A percentile compares a stretch with the other conserved stretches of the same genome.
phyloP scores from a whole-genome alignment of 1,140 invertebrate genomes.

The Drosophila takahashii region DNA sequence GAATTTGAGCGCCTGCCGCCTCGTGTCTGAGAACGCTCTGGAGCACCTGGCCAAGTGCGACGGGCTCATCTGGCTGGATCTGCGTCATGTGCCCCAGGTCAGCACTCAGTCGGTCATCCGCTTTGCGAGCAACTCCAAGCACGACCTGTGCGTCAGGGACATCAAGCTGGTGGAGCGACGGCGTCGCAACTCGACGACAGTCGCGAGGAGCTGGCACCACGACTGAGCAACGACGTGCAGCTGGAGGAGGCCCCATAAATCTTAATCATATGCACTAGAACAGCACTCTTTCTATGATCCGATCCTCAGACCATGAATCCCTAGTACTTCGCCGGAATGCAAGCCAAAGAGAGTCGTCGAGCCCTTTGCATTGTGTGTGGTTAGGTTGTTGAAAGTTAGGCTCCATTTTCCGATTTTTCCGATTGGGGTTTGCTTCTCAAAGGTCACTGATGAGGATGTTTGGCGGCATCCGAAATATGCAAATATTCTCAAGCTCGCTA shows the following conservation, averaged over 20 bases:
- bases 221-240: slow-evolving; percentile 49
- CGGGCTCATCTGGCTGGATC: slow-evolving; percentile 88
- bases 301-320: slow-evolving; percentile 2
- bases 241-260: slow-evolving; percentile 16
- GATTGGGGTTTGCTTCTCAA: background rate
- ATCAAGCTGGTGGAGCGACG: slow-evolving; percentile 88
- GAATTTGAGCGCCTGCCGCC: slow-evolving; percentile 92
- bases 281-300: slow-evolving; percentile 21
- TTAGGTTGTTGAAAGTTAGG: background rate
- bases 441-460: slow-evolving; percentile 42
- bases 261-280: slow-evolving; percentile 20
- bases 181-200: slow-evolving; percentile 30
- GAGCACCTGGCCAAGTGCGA: slow-evolving; percentile 90
- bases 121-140: slow-evolving; percentile 91
- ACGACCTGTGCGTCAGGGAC: slow-evolving; percentile 90
- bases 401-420: slow-evolving; percentile 11
- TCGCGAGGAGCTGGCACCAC: slow-evolving; percentile 44
- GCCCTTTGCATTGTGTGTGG: slow-evolving; percentile 23
- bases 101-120: slow-evolving; percentile 92
- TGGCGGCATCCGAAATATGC: slow-evolving; percentile 9
- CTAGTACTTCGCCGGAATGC: slow-evolving; percentile 19
- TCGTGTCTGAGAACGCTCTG: slow-evolving; percentile 92
- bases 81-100: slow-evolving; percentile 91
- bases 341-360: slow-evolving; percentile 37
- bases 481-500: background rate